Evolutionary conservation across 37 sponge, comb jelly and placozoan species (phyloP).

Genomic region (Halisarca cf. caerulea): DNA sequence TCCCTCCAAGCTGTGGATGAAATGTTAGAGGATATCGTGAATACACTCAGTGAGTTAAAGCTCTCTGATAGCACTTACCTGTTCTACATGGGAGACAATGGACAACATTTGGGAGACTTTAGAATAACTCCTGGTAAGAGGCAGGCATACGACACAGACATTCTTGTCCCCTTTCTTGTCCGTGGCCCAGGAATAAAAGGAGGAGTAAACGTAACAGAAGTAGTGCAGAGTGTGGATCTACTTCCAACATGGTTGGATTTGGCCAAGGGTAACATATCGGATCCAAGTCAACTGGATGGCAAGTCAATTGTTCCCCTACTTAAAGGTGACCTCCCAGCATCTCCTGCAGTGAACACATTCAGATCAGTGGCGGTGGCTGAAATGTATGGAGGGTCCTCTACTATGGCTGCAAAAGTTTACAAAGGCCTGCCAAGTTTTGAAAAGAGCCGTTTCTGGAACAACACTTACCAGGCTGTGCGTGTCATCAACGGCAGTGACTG

Average conservation of each 20-base stretch:
- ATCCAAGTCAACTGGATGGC: slow-evolving; percentile 53
- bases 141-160: slow-evolving; percentile 74
- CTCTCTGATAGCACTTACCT: slow-evolving; percentile 57
- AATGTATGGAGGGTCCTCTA: slow-evolving; percentile 74
- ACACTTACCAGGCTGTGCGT: slow-evolving; percentile 69
- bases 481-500: slow-evolving; percentile 69
- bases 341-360: slow-evolving; percentile 47
- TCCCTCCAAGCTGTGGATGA: slow-evolving; percentile 76
- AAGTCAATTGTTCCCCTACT: slow-evolving; percentile 54
- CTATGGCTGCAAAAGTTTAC: slow-evolving; percentile 55
- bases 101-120: slow-evolving; percentile 73
- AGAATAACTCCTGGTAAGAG: slow-evolving; percentile 72
- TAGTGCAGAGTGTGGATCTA: slow-evolving; percentile 64
- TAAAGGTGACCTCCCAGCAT: background rate
- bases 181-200: slow-evolving; percentile 66
- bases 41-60: slow-evolving; percentile 32
- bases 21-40: slow-evolving; percentile 44
- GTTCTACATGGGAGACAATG: slow-evolving; percentile 81
- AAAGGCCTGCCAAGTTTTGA: slow-evolving; percentile 50
- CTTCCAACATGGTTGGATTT: slow-evolving; percentile 73
- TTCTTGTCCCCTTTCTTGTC: slow-evolving; percentile 64
- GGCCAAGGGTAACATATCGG: slow-evolving; percentile 24
- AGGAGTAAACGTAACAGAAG: slow-evolving; percentile 49
- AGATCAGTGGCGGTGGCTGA: slow-evolving; percentile 60
- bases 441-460: slow-evolving; percentile 66